Percentiles rank a stretch among this genome's conserved stretches.
Evolutionary conservation across 1,140 invertebrate genomes (phyloP).

Genomic region (Heliothis virescens): DNA sequence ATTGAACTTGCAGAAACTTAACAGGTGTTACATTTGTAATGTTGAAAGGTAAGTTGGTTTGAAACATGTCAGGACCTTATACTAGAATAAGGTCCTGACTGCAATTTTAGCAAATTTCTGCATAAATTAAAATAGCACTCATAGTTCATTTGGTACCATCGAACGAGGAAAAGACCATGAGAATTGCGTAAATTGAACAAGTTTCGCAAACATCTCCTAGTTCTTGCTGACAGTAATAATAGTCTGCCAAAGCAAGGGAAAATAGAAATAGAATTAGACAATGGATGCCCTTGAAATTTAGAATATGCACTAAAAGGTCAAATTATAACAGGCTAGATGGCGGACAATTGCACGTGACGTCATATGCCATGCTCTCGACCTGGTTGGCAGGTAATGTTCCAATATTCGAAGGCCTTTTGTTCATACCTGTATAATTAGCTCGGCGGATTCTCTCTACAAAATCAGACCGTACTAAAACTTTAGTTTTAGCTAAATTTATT

Average conservation of each 20-base stretch:
- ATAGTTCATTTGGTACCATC: background rate
- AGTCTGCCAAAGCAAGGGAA: conserved; percentile 4
- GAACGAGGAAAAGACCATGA: conserved; percentile 11
- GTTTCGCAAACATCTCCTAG: conserved; percentile 7
- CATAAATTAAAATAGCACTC: background rate
- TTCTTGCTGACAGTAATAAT: conserved; percentile 1
- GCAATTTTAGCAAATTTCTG: background rate
- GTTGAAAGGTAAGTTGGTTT: background rate
- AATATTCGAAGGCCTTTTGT: background rate
- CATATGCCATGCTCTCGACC: conserved; percentile 18
- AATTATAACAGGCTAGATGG: conserved; percentile 29
- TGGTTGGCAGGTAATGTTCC: background rate
- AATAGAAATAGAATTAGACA: conserved; percentile 40
- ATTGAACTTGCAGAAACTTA: conserved; percentile 15
- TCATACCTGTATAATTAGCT: too few species aligned
- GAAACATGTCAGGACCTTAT: background rate
- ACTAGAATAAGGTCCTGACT: too few species aligned
- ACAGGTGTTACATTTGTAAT: background rate
- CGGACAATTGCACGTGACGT: conserved; percentile 21
- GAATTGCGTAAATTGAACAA: background rate
- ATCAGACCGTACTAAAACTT: too few species aligned
- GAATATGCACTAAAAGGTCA: conserved; percentile 38
- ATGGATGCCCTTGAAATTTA: conserved; percentile 40
- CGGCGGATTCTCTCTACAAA: too few species aligned
- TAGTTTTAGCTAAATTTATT: too few species aligned